Conservation (phyloP, 2,113 vertebrate genomes). For the Channa argus region DNA sequence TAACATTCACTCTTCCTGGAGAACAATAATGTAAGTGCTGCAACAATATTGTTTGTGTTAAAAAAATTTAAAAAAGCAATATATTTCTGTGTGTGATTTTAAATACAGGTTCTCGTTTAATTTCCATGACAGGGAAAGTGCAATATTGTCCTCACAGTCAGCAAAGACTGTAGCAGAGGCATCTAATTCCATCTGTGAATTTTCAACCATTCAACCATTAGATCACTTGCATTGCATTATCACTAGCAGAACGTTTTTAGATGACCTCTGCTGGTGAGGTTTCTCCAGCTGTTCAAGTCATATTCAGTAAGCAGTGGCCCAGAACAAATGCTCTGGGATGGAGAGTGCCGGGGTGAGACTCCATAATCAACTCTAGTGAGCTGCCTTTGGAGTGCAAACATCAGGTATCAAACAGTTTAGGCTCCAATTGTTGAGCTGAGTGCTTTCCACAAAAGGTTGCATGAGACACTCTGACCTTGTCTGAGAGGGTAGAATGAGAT, state of each 20-base stretch:
- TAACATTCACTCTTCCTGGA: neutral
- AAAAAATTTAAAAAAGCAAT: no score
- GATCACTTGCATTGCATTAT: slow-evolving; percentile 31
- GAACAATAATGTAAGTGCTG: neutral
- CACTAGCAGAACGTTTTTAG: slow-evolving; percentile 16
- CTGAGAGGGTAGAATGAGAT: slow-evolving; percentile 22
- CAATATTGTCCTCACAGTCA: no score
- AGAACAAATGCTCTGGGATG: slow-evolving; percentile 62
- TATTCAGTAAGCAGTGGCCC: slow-evolving; percentile 64
- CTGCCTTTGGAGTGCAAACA: slow-evolving; percentile 65
- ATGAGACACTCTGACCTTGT: slow-evolving; percentile 67
- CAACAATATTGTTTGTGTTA: no score
- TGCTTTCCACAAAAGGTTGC: slow-evolving; percentile 65
- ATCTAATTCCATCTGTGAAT: neutral
- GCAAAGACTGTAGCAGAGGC: no score
- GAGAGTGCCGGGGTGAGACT: slow-evolving; percentile 49
- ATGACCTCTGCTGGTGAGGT: slow-evolving; percentile 33
- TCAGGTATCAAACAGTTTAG: slow-evolving; percentile 72
- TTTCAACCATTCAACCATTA: slow-evolving; percentile 9
- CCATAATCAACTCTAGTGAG: slow-evolving; percentile 65
- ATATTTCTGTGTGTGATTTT: no score
- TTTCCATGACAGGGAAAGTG: no score
- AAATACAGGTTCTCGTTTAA: no score
- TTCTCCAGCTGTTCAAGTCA: slow-evolving; percentile 60
- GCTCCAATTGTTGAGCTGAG: slow-evolving; percentile 71